Evolutionary conservation across 2,797 vertebrate genomes (phyloP), one percentile per base, ranked within the genome.

Genomic region (Anguilla obscura): DNA sequence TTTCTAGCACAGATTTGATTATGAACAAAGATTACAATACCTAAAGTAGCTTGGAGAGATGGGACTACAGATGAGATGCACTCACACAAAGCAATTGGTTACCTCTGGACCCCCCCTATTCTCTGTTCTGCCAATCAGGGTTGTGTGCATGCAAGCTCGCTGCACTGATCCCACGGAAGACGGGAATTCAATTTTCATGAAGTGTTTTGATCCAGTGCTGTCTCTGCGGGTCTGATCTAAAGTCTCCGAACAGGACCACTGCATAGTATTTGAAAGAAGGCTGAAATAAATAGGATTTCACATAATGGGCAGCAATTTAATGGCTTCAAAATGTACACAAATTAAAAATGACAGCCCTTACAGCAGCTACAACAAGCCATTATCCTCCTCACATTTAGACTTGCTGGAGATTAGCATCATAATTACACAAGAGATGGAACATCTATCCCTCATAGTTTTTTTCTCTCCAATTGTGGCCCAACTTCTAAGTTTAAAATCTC

Each of bases 271-370:
- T 48, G 10, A 50, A n/a, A 9, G 45, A 82, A 82, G 45, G 79
- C 79, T 82, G 45, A 50, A 48, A 82, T 82, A 50, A 82, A 79
- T 8, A 82, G 40, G 45, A 50, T n/a, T 82, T 48, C 40, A 82
- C 45, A 82, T 48, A 50, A 82, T 50, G 40, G 79, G 21, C 45
- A 50, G 21, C 45, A 82, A 18, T 48, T 45, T 45, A 21, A 80
- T 48, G 18, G 76, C 21, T 45, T 80, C 76, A 40, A 21, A 50
- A 33, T 82, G 79, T 21, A 50, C 45, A 21, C 79, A 45, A 82
- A 82, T 82, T 82, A 82, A 48, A 50, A 8, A 48, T 82, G 40
- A n/a, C 45, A n/a, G 45, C 45, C 27, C 79, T 48, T 3, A 50
- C 79, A 82, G 79, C 45, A 9, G 45, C 21, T 48, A 5, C 24